Evolutionary conservation across 2,797 vertebrate genomes (phyloP), one percentile per base, ranked within the genome.

Genomic region (Craterocephalus amniculus): DNA sequence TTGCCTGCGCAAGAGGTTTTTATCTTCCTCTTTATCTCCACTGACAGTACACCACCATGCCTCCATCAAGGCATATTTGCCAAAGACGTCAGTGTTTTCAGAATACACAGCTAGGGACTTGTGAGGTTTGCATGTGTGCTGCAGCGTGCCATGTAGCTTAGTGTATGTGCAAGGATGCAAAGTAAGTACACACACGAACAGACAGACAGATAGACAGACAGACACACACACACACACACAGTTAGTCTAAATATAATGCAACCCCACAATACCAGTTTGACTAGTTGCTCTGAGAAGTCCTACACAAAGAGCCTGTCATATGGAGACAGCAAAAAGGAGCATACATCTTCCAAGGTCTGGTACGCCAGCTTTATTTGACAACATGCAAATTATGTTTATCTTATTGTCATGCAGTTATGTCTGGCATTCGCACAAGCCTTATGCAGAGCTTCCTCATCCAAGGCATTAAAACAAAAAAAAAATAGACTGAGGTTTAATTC

Each of bases 31-130:
- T 83, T 72, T 80, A 88, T 90, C 88, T 91, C 58, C 22, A 60
- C 62, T 74, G 66, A 92, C 92, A 94, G 89, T 93, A 43, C 35
- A 59, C 91, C 93, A 86, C 88, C 83, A 93, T 93, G 61, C 75
- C 79, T 83, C 64, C 63, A 85, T 76, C 58, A 68, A 63, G 51
- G 83, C 72, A 62, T 79, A 76, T 74, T 80, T 83, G 74, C 80
- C 32, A 49, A 69, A 80, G 74, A 88, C 34, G 35, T 86, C 70
- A 70, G 64, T 88, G 87, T 87, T 91, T 81, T 87, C 80, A 90
- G 78, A 89, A 83, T 65, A 84, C 63, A 78, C 80, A 78, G 68
- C 68, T 8, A 49, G 45, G 63, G 60, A 60, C 62, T 63, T 73
- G 73, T 77, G 77, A 83, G 64, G 67, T 58, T 55, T 72, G 65